These are phyloP conservation scores for Anoplopoma fimbria DNA, from an alignment of 2,113 vertebrate genomes.

Conservation along the genomic window DNA sequence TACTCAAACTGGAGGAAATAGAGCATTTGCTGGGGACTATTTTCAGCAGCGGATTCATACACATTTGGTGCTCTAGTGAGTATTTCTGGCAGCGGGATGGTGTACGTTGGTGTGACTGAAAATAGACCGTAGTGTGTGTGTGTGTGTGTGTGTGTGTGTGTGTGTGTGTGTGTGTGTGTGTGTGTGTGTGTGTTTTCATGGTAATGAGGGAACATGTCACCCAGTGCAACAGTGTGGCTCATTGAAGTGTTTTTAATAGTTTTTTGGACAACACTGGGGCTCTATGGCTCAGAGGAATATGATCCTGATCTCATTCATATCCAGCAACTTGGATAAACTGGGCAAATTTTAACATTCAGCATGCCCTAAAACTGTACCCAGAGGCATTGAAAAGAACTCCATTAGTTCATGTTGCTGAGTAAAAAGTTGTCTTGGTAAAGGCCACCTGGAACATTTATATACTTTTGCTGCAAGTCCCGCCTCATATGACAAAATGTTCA, in stretches of 20 bases:
- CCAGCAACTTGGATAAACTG: constrained; percentile 2
- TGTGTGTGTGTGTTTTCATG: not conserved
- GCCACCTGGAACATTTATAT: not conserved
- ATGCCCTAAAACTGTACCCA: not conserved
- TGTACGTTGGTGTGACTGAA: not conserved
- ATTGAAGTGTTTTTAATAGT: not conserved
- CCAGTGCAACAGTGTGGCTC: not conserved
- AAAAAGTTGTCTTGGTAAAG: constrained; percentile 3
- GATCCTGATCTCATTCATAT: not conserved
- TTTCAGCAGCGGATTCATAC: not conserved
- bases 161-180: not conserved
- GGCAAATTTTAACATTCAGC: not conserved
- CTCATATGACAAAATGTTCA: not conserved
- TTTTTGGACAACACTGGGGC: not conserved
- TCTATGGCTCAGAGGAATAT: not conserved
- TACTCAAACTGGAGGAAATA: not conserved
- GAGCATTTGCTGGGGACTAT: not conserved
- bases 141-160: too few relatives aligned
- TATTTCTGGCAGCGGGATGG: not conserved
- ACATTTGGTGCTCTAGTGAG: not conserved
- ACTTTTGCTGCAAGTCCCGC: not conserved
- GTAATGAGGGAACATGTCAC: not conserved
- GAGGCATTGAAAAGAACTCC: not conserved
- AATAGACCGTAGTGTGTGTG: not conserved
- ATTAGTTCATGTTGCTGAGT: not conserved